phyloP scores from a whole-genome alignment of 2,797 vertebrate genomes.

The Scyliorhinus canicula region DNA sequence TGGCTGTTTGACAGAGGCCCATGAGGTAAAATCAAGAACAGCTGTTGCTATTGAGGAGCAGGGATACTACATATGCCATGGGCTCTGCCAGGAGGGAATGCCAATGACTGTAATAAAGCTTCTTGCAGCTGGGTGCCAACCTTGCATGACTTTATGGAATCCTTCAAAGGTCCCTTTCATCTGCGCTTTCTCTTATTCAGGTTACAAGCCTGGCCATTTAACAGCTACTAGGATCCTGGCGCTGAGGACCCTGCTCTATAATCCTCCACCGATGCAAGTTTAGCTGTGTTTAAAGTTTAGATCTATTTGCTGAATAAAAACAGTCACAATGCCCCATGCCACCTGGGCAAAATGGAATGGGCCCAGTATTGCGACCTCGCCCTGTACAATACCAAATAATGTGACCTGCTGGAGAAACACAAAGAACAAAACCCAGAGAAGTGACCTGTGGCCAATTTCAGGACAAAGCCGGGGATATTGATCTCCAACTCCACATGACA shows the following conservation, averaged over 20 bases:
- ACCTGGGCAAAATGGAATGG: not conserved
- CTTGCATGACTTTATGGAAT: not conserved
- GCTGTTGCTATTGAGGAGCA: not conserved
- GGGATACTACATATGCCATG: not conserved
- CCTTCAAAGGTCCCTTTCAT: not conserved
- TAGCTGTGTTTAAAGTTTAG: not conserved
- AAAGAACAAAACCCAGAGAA: not conserved
- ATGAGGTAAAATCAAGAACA: conserved; percentile 6
- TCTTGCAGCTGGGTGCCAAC: not conserved
- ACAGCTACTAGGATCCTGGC: not conserved
- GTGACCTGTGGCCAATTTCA: not conserved
- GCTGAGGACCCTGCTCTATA: not conserved
- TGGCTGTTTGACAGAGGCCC: not conserved
- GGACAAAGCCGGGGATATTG: not conserved
- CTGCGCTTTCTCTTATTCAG: not conserved
- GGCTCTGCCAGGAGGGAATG: not conserved
- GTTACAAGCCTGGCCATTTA: not conserved
- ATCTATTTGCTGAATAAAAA: not conserved
- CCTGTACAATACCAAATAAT: not conserved
- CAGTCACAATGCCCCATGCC: no score
- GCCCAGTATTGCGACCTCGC: not conserved
- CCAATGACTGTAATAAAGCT: not conserved
- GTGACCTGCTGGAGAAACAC: not conserved
- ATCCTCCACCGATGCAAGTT: not conserved
- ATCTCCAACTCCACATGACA: not conserved